Evolutionary conservation across 1,140 invertebrate species (phyloP), one percentile per base, ranked within the genome.

Genomic region (Apis dorsata): DNA sequence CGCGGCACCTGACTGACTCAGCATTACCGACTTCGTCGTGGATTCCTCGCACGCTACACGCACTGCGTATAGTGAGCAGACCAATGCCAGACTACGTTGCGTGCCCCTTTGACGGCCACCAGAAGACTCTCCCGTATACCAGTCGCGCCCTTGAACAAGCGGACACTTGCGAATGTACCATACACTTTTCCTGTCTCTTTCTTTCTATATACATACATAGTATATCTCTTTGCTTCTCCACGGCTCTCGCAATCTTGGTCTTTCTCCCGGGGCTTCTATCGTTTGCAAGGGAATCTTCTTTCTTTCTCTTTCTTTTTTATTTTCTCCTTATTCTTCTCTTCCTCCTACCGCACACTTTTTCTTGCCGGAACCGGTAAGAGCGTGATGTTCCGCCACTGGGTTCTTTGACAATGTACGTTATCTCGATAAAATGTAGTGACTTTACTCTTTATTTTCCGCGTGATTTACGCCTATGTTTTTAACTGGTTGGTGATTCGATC

Each of bases 1-100:
- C 87, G 80, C 84, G 74, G 86, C 86, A 89, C 88, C 88, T 89
- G 87, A 88, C 87, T 88, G 88, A 88, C 76, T 89, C 88, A 86
- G 85, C 87, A 83, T 88, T 85, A 86, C 79, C 72, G 81, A 79
- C 51, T 84, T 86, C n/a, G 78, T 81, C 81, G 81, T 71, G 70
- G 78, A 85, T 81, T 86, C 85, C 72, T 75, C 84, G 70, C 63
- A 77, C 77, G 70, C 83, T 81, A 57, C 74, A 70, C 86, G 80
- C 81, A 81, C 44, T 66, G 81, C 69, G 74, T 74, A 76, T 65
- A 62, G 65, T 75, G 62, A 88, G 78, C 88, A 89, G 88, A 88
- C 87, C 85, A 86, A 86, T 88, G 85, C 84, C 85, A 89, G 87
- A 89, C 85, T 88, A 88, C 70, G 84, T 60, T 80, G 84, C 85